These are phyloP conservation scores for Hypotaenidia philippensis DNA, from an alignment of 2,797 vertebrate genomes.

Conservation along the genomic window DNA sequence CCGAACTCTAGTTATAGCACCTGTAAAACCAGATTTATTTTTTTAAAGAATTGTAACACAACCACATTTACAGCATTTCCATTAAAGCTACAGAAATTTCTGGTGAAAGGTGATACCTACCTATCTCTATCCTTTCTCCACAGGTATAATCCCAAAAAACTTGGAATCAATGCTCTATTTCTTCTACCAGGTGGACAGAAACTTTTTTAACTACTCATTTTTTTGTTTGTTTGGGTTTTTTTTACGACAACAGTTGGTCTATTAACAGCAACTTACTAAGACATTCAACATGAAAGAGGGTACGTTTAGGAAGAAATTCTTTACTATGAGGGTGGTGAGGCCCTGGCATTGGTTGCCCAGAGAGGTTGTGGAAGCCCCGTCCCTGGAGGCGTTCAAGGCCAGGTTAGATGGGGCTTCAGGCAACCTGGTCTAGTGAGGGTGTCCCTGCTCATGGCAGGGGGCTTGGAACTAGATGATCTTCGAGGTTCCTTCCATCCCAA, in stretches of 20 bases:
- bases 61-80: not conserved
- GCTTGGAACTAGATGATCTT: too few species aligned
- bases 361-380: too few species aligned
- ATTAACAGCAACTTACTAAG: not conserved
- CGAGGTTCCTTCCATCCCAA: too few species aligned
- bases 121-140: not conserved
- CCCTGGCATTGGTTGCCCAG: too few species aligned
- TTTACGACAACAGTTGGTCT: not conserved
- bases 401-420: too few species aligned
- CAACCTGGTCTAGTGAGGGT: too few species aligned
- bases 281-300: not conserved
- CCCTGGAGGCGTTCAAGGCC: too few species aligned
- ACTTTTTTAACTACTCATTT: not conserved
- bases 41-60: not conserved
- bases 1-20: not conserved
- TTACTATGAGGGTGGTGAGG: too few species aligned
- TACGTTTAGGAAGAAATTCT: too few species aligned
- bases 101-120: not conserved
- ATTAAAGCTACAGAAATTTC: not conserved
- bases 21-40: not conserved
- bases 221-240: too few species aligned
- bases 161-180: not conserved
- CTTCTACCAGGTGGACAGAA: not conserved
- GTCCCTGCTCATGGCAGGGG: too few species aligned
- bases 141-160: not conserved